These are phyloP conservation scores for Ommatoiulus sabulosus DNA, from an alignment of 2,888 invertebrate species.

Conservation along the genomic window DNA sequence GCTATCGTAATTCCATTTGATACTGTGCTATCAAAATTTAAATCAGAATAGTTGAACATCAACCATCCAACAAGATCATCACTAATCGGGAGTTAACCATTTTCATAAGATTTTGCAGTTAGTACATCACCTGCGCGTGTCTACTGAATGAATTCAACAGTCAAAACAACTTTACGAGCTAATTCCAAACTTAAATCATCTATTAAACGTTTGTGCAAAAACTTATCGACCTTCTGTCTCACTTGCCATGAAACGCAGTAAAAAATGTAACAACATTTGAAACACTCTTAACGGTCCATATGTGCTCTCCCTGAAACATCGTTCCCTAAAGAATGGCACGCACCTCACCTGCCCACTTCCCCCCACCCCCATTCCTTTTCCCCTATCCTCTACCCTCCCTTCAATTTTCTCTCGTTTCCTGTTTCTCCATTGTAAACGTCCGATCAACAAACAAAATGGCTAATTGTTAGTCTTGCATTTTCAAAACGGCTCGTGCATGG, in stretches of 20 bases:
- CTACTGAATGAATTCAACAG: neutral
- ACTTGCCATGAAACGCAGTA: neutral
- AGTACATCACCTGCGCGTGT: neutral
- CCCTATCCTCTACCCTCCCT: neutral
- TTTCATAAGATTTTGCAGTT: neutral
- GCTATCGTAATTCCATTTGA: too few relatives aligned
- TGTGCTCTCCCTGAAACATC: neutral
- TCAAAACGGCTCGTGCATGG: neutral
- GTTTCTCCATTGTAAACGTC: slow-evolving; percentile 18
- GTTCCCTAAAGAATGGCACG: neutral
- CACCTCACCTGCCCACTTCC: neutral
- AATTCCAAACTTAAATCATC: neutral
- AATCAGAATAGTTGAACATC: too few relatives aligned
- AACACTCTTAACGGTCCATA: neutral
- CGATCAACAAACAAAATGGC: slow-evolving; percentile 36
- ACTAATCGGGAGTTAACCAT: too few relatives aligned
- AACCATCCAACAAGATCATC: too few relatives aligned
- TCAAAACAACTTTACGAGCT: neutral
- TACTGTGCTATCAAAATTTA: too few relatives aligned
- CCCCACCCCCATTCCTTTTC: neutral
- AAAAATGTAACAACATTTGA: neutral
- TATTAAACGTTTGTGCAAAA: neutral
- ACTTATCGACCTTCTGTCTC: neutral
- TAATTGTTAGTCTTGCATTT: slow-evolving; percentile 43
- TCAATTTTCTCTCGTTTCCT: slow-evolving; percentile 31